Evolutionary conservation across 2,888 invertebrate species (phyloP), one percentile per base, ranked within the genome.

Genomic region (Drosophila fungiperda): DNA sequence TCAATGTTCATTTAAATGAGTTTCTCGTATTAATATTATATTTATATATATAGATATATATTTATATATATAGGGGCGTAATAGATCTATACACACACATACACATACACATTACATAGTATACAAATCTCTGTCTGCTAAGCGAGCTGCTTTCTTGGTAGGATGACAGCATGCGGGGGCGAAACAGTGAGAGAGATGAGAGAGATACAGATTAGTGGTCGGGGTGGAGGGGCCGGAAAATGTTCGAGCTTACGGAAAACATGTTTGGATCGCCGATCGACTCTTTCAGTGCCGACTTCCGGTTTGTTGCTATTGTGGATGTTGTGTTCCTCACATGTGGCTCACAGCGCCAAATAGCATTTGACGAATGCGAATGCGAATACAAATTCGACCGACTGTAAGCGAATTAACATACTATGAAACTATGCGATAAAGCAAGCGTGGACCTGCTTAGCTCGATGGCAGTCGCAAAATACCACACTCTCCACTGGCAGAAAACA

Each of bases 351-450:
- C 68, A 78, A 78, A 65, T 58, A 78, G 68, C 68, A 75, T 78
- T 78, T 78, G 78, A 78, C 79, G 78, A 78, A 75, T 73, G 73
- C 65, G 55, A 52, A 32, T 35, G 32, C 48, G 38, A 38, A 35
- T 35, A 29, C 55, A 26, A n/a, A 45, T 45, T 15, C 29, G 55
- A 29, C 61, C 23, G 71, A 65, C 73, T 71, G 80, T 80, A 77
- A 77, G 53, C 73, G 69, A 87, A 84, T 87, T 83, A 81, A 73
- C 84, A 85, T 87, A 80, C 78, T 23, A 23, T 45, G 76, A 78
- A 84, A 72, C 80, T 82, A 82, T 84, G 82, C 87, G 87, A 84
- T 84, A 84, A 84, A 85, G 42, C 42, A 23, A 45, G 84, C 78
- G 80, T 87, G 87, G 87, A 84, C 87, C 82, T 71, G 78, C 71